Base-by-base conservation (phyloP, 2,113 vertebrate genomes). In the Neodon shergylaensis region DNA sequence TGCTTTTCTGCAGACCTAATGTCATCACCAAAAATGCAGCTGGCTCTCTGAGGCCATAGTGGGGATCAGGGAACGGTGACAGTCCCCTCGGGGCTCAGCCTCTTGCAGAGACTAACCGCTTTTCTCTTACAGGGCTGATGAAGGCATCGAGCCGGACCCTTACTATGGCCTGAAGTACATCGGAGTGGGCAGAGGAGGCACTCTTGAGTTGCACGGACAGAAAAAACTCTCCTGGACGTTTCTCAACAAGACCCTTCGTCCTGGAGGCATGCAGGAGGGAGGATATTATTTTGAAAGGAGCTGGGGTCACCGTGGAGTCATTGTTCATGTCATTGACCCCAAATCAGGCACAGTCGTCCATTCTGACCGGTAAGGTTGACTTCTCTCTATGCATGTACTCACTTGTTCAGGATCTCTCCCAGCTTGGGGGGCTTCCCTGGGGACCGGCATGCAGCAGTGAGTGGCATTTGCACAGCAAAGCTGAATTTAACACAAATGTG, bases 171-270 rank as follows among this genome's bases (percentile, higher is more conserved):
- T 98, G 74, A 99, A 99, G 97, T 99, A 99, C 95, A 97, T 99
- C 0, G 99, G 99, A 0, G 99, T 99, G 0, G 99, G 99, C 78
- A 97, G 96, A 0, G 99, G 99, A 0, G 99, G 99, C 24, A 99
- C 98, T 0, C 98, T 99, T 0, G 99, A 99, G 97, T 98, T 99
- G 96, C 99, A 99, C 0, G 99, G 99, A 0, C 95, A 98, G 91
- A 99, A 98, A 52, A 99, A 99, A 92, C 98, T 99, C 66, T 99
- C 99, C 0, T 99, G 99, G 99, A 99, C 99, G 0, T 99, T 99
- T 94, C 98, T 99, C 61, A 99, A 99, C 98, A 99, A 99, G 97
- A 99, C 99, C 1, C 98, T 99, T 0, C 98, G 98, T 52, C 99
- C 99, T 0, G 99, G 99, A 31, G 99, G 99, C 97, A 98, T 99